These are phyloP conservation scores for Scaptomyza parva DNA, from an alignment of 2,888 invertebrate species.

Conservation along the genomic window DNA sequence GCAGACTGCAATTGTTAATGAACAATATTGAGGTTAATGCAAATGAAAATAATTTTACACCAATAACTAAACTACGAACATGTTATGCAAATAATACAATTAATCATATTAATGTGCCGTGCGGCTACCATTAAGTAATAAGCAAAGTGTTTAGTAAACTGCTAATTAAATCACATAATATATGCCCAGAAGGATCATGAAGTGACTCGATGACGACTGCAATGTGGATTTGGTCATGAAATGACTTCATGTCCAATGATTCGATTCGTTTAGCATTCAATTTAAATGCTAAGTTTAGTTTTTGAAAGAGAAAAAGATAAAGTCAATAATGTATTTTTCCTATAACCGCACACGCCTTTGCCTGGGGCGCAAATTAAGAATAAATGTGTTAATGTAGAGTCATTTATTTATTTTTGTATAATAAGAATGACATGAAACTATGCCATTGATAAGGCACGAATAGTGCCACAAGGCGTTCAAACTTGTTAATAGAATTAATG, in stretches of 20 bases:
- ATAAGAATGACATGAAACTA: neutral
- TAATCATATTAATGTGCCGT: slow-evolving; percentile 39
- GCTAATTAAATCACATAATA: slow-evolving; percentile 29
- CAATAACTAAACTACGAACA: neutral
- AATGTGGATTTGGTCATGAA: slow-evolving; percentile 35
- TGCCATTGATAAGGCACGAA: slow-evolving; percentile 30
- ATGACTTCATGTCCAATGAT: slow-evolving; percentile 35
- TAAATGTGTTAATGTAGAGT: slow-evolving; percentile 5
- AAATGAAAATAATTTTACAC: too few species aligned
- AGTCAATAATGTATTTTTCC: too few species aligned
- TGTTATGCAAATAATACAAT: slow-evolving; percentile 54
- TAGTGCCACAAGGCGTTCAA: slow-evolving; percentile 9
- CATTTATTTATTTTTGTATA: neutral
- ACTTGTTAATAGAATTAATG: slow-evolving; percentile 16
- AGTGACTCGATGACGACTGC: neutral
- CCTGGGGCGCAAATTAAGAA: neutral
- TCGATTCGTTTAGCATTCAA: slow-evolving; percentile 26
- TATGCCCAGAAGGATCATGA: slow-evolving; percentile 49
- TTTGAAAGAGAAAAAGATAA: neutral
- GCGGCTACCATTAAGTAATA: slow-evolving; percentile 26
- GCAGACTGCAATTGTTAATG: slow-evolving; percentile 4
- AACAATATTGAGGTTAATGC: too few species aligned
- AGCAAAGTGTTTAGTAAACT: slow-evolving; percentile 18
- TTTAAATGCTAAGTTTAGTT: slow-evolving; percentile 22
- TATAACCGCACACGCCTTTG: neutral